Conservation (phyloP, 2,797 vertebrate species). For the Chrysocyon brachyurus region DNA sequence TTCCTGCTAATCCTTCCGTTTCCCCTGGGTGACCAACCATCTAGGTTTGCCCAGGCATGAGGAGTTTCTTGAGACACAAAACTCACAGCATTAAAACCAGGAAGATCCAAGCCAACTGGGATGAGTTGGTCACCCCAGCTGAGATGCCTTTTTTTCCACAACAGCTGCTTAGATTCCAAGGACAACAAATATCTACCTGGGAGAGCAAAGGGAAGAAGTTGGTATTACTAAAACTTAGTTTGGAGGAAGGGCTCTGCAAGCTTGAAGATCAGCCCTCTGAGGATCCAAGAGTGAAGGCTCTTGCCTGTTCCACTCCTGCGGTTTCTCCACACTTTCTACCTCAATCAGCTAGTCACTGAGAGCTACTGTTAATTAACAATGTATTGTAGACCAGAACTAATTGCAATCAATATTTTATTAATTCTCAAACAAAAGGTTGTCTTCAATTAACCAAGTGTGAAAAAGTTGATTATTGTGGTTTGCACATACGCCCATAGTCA, state of each 20-base stretch:
- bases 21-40: neutral
- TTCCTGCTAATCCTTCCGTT: neutral
- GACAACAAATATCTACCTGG: neutral
- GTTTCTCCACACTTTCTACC: neutral
- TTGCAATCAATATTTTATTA: slow-evolving; percentile 76
- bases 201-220: too few species aligned
- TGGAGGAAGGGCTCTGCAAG: too few species aligned
- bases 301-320: neutral
- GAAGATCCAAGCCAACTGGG: neutral
- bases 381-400: slow-evolving; percentile 67
- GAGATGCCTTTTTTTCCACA: neutral
- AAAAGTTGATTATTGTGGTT: slow-evolving; percentile 63
- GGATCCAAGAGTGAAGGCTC: neutral
- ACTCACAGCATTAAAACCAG: neutral
- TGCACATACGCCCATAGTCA: slow-evolving; percentile 53
- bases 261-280: too few species aligned
- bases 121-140: neutral
- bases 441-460: slow-evolving; percentile 77
- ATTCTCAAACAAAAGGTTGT: slow-evolving; percentile 75
- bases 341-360: neutral
- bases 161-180: slow-evolving; percentile 41
- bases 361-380: slow-evolving; percentile 64
- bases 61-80: neutral
- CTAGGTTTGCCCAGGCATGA: neutral
- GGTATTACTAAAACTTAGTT: too few species aligned